These are phyloP conservation scores for Erythrolamprus reginae DNA, from an alignment of 2,113 vertebrate genomes.

Conservation along the genomic window DNA sequence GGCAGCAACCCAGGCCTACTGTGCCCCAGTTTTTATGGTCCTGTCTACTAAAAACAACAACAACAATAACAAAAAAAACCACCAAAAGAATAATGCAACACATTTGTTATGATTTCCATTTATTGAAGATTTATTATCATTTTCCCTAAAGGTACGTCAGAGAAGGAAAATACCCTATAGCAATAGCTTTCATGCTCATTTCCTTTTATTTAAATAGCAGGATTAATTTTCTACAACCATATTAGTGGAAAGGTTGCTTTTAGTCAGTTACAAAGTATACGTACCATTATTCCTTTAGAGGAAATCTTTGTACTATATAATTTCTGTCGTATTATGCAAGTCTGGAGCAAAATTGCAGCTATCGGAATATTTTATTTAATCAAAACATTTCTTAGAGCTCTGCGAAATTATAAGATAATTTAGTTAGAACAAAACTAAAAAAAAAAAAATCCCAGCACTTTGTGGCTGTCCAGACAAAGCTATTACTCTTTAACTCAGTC, in stretches of 20 bases:
- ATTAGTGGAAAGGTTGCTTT: background rate
- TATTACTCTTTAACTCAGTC: background rate
- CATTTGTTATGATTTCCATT: too few relatives aligned
- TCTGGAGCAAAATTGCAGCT: background rate
- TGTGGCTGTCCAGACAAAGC: background rate
- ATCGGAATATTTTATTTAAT: background rate
- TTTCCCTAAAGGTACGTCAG: background rate
- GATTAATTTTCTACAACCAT: background rate
- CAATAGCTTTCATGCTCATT: background rate
- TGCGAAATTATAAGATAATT: background rate
- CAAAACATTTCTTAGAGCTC: background rate
- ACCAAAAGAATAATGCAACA: too few relatives aligned
- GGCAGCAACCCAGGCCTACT: too few relatives aligned
- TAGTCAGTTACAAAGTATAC: background rate
- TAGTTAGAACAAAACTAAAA: background rate
- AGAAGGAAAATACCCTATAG: background rate
- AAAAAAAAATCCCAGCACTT: background rate
- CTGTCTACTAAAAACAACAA: too few relatives aligned
- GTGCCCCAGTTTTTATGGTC: too few relatives aligned
- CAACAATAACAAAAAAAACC: too few relatives aligned
- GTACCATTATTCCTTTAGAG: background rate
- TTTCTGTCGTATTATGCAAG: background rate
- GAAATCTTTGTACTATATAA: background rate
- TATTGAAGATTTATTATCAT: background rate
- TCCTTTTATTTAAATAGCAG: background rate